A percentile compares a stretch with the other conserved stretches of the same genome.
These are phyloP conservation scores for Drosophila kurseongensis DNA, from an alignment of 1,140 invertebrate genomes.

Conservation along the genomic window DNA sequence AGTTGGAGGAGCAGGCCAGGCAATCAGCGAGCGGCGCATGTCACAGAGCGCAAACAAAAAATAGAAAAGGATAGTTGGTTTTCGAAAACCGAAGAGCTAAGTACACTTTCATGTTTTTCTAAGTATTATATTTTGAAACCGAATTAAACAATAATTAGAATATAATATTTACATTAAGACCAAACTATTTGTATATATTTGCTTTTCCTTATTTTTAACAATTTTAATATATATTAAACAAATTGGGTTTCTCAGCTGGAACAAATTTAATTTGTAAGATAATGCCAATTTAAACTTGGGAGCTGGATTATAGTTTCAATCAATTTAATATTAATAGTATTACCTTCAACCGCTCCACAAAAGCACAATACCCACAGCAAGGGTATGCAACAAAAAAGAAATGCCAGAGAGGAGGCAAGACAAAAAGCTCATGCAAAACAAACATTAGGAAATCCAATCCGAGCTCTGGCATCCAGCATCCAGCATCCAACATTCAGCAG, in stretches of 20 bases:
- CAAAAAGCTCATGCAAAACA: slow-evolving; percentile 76
- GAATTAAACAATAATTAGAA: too few species aligned
- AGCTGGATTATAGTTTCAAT: too few species aligned
- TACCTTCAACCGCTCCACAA: too few species aligned
- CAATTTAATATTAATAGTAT: too few species aligned
- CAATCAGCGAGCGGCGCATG: slow-evolving; percentile 74
- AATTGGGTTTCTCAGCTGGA: too few species aligned
- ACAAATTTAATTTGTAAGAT: too few species aligned
- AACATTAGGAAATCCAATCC: slow-evolving; percentile 84
- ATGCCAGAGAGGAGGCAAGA: slow-evolving; percentile 28
- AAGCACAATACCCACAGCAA: neutral
- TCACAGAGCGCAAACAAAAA: slow-evolving; percentile 55
- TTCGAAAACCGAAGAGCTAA: neutral
- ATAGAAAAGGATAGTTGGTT: neutral
- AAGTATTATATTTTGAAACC: too few species aligned
- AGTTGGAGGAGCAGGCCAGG: slow-evolving; percentile 33
- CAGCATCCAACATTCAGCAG: slow-evolving; percentile 47
- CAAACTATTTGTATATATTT: too few species aligned
- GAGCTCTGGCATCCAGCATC: slow-evolving; percentile 53
- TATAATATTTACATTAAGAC: too few species aligned
- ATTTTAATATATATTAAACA: too few species aligned
- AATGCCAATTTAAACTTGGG: too few species aligned
- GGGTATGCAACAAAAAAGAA: slow-evolving; percentile 27
- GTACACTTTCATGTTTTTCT: neutral
- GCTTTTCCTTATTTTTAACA: too few species aligned